Base-by-base conservation (phyloP, 2,888 invertebrate genomes). In the Leptinotarsa peninsularis region DNA sequence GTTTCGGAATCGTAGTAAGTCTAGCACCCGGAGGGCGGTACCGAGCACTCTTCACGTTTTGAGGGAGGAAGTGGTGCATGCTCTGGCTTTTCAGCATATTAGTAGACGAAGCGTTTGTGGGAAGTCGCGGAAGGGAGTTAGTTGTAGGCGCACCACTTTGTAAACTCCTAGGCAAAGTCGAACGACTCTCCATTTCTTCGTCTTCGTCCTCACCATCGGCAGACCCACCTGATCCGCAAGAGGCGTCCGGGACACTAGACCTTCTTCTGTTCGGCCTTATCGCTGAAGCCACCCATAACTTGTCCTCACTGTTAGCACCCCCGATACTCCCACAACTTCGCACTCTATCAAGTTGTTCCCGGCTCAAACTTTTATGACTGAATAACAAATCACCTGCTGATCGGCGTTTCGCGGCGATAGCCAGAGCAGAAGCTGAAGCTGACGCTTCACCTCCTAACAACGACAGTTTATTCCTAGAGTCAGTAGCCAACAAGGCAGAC, bases 401-500 rank as follows among this genome's bases (percentile, higher is more conserved):
- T 49, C 95, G 91, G 76, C 95, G 90, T 86, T 94, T 93, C 74
- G 95, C 92, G 15, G 95, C 94, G 86, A 93, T 90, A 60, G 92
- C 92, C 81, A 92, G 89, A 66, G 93, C 93, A 79, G 91, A 91
- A 68, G 91, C 91, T 77, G 91, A 91, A 73, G 93, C 93, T 50
- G 92, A 92, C 21, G 88, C 89, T 82, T 93, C 93, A 74, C 91
- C 91, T 49, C 92, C 92, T 49, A 93, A 86, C 66, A 93, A 87
- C 66, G 92, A 92, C 75, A 95, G 88, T 82, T 94, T 94, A 58
- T 94, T 95, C 81, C 96, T 90, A 13, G 95, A 96, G 87, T 96
- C 96, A 2, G 95, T 95, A 15, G 96, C 96, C 88, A 96, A 91
- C 75, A 96, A 89, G 60, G 96, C 95, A n/a, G 96, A 96, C 87